Evolutionary conservation across 2,797 vertebrate species (phyloP).

Genomic region (Phyllotis vaccarum): DNA sequence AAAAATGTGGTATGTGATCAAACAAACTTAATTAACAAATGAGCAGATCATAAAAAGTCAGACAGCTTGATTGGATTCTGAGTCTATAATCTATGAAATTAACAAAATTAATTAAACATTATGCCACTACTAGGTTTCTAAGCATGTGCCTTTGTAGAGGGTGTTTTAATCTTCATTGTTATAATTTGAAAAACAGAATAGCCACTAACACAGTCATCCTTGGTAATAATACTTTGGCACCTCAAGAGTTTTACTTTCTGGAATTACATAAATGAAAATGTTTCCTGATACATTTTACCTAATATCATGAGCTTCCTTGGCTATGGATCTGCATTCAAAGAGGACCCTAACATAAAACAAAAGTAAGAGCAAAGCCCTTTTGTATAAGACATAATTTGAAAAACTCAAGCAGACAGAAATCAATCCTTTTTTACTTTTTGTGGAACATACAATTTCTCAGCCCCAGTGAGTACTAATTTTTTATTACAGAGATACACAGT

Average conservation of each 20-base stretch:
- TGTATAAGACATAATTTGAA: conserved; percentile 45
- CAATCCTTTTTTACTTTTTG: conserved; percentile 71
- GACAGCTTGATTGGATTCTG: neutral
- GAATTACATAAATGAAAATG: conserved; percentile 15
- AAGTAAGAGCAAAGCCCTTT: neutral
- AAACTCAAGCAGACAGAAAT: conserved; percentile 71
- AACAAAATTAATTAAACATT: conserved; percentile 20
- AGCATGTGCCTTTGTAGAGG: neutral
- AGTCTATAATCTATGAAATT: neutral
- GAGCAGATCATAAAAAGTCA: conserved; percentile 12
- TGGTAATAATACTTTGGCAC: neutral
- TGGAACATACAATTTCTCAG: conserved; percentile 57
- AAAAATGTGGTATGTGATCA: conserved; percentile 1
- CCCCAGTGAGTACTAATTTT: conserved; percentile 55
- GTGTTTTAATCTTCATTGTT: neutral
- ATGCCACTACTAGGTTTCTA: neutral
- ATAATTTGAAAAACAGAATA: conserved; percentile 30
- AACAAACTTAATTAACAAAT: conserved; percentile 59
- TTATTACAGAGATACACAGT: conserved; percentile 24
- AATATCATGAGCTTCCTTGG: conserved; percentile 21
- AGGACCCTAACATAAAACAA: conserved; percentile 13
- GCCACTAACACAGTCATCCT: neutral
- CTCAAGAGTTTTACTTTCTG: neutral
- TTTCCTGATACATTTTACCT: neutral
- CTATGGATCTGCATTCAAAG: neutral